Base-by-base conservation (phyloP, 2,113 vertebrate genomes). In the Chinchilla lanigera region DNA sequence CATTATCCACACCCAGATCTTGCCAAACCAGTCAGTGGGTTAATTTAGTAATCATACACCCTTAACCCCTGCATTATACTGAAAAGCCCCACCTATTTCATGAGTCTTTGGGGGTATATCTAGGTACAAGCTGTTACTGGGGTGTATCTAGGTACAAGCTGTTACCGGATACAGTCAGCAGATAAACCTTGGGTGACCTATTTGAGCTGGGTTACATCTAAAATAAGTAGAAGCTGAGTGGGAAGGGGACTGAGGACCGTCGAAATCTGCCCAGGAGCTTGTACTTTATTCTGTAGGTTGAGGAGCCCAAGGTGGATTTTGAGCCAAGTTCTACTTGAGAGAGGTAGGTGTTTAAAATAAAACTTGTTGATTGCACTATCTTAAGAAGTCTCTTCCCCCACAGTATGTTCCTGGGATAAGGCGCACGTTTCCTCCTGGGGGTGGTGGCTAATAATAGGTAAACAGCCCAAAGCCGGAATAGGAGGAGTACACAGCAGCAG, bases 361-460 rank as follows among this genome's bases (percentile, higher is more conserved):
- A 61, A 44, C 75, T 85, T 85, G 81, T 69, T 92, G 87, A 84
- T 90, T 30, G 52, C 56, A 90, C 90, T 97, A 83, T 96, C 77
- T 95, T 94, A 77, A 44, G 96, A 80, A 90, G 28, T 63, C 63
- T 89, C 69, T 77, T 52, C 54, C 84, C 86, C 77, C 35, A 86
- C 96, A 90, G 5, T 71, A 38, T 92, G 95, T 96, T 94, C 90
- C 81, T 83, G 81, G 94, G 97, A 41, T 67, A 38, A 63, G 75
- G n/a, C 0, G 0, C 96, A 90, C 35, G 10, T 93, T 96, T 97
- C 94, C 85, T 86, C 52, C 16, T 17, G 81, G 77, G 81, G 94
- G 77, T 13, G 83, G 89, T 93, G 85, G 95, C 82, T 97, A 97
- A 96, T 97, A 96, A 97, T 97, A 98, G 95, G 81, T 4, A 1